Evolutionary conservation across 2,113 vertebrate genomes (phyloP).

Genomic region (Silurus asotus): DNA sequence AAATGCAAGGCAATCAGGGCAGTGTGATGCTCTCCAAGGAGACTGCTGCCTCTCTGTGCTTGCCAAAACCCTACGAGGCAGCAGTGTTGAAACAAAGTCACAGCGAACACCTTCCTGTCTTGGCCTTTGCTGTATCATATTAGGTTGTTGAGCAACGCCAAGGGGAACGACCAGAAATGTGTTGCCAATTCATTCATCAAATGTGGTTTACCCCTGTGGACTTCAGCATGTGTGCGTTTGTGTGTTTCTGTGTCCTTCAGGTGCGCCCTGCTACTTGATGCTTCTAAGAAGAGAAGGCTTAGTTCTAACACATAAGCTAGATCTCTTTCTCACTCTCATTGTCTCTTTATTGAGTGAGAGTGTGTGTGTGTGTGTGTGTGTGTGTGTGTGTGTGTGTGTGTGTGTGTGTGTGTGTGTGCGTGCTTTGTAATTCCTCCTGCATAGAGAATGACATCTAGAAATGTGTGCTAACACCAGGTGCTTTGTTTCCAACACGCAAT

Average conservation of each 20-base stretch:
- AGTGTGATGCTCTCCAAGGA: slow-evolving; percentile 50
- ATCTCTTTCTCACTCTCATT: slow-evolving; percentile 6
- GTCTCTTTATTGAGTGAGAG: background rate
- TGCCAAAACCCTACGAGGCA: slow-evolving; percentile 44
- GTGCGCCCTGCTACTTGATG: slow-evolving; percentile 35
- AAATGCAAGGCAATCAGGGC: slow-evolving; percentile 39
- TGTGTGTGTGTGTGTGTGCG: slow-evolving; percentile 23
- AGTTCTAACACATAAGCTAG: slow-evolving; percentile 16
- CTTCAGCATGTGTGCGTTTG: slow-evolving; percentile 33
- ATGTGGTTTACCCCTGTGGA: slow-evolving; percentile 54
- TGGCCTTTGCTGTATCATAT: slow-evolving; percentile 64
- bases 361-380: background rate
- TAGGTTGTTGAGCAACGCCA: slow-evolving; percentile 65
- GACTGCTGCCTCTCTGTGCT: slow-evolving; percentile 49
- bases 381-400: slow-evolving; percentile 19
- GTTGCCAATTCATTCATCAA: slow-evolving; percentile 73
- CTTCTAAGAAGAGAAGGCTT: slow-evolving; percentile 20
- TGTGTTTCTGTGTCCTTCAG: slow-evolving; percentile 49
- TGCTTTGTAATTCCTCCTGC: slow-evolving; percentile 30
- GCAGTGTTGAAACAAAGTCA: slow-evolving; percentile 65
- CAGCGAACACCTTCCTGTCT: slow-evolving; percentile 55
- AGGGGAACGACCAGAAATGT: slow-evolving; percentile 65
- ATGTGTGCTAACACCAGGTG: slow-evolving; percentile 49
- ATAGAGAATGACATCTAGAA: slow-evolving; percentile 46
- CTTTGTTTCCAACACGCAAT: slow-evolving; percentile 46